These are phyloP conservation scores for Agrotis exclamationis DNA, from an alignment of 2,888 invertebrate species.

Conservation along the genomic window DNA sequence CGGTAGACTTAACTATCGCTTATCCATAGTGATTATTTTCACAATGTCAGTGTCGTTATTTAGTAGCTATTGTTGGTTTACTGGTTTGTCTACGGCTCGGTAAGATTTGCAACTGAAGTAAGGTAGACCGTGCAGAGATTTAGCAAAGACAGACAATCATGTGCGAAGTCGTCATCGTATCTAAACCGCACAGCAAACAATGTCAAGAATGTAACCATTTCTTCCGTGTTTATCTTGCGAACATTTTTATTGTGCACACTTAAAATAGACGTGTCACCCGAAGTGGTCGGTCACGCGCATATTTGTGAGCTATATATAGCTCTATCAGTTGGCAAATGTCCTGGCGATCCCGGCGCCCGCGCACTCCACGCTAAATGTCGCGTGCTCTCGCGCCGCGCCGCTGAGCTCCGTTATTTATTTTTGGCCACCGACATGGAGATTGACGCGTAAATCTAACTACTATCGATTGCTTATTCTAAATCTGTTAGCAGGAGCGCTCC, in stretches of 20 bases:
- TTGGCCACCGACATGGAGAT: constrained; percentile 63
- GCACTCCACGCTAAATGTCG: constrained; percentile 78
- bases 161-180: background rate
- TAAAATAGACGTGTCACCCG: constrained; percentile 81
- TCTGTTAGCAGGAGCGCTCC: constrained; percentile 61
- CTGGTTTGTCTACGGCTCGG: no score
- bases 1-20: no score
- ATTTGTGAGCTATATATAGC: constrained; percentile 83
- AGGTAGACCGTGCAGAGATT: background rate
- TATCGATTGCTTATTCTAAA: constrained; percentile 67
- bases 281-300: constrained; percentile 88
- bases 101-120: background rate
- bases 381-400: constrained; percentile 73
- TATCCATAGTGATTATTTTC: no score
- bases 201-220: constrained; percentile 57
- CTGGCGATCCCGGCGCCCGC: constrained; percentile 74
- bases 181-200: constrained; percentile 32
- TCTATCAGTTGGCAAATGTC: constrained; percentile 88
- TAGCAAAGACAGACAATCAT: background rate
- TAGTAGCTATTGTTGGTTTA: no score
- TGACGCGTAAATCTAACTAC: constrained; percentile 61
- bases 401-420: constrained; percentile 72
- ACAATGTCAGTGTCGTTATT: no score
- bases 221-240: constrained; percentile 78
- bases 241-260: constrained; percentile 77